These are phyloP conservation scores for Lochmaea capreae DNA, from an alignment of 2,888 invertebrate species.

Conservation along the genomic window DNA sequence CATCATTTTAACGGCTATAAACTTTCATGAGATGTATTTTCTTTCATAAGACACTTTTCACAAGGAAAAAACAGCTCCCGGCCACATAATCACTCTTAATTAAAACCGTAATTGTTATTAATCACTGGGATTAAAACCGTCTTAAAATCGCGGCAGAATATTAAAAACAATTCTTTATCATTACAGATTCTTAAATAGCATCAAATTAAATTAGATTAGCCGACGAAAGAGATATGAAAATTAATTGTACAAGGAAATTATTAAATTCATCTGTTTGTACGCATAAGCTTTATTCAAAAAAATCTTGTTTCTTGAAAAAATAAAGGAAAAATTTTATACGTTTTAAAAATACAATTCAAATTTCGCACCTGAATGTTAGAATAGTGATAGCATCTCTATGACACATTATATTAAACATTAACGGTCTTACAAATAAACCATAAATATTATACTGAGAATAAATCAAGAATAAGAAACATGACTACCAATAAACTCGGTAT, in stretches of 20 bases:
- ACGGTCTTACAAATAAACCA: no score
- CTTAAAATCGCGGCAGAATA: slow-evolving; percentile 30
- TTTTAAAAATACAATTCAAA: no score
- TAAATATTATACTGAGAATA: no score
- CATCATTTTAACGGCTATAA: not conserved
- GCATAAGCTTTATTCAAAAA: no score
- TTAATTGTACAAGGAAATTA: not conserved
- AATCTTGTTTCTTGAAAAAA: no score
- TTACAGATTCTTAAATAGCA: slow-evolving; percentile 8
- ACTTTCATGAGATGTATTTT: not conserved
- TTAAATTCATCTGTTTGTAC: not conserved
- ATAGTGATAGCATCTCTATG: no score
- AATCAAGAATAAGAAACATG: no score
- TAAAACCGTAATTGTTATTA: slow-evolving; percentile 31
- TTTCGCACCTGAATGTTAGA: no score
- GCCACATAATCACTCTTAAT: slow-evolving; percentile 28
- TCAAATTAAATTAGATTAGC: slow-evolving; percentile 13
- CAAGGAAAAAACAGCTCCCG: not conserved
- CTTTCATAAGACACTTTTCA: slow-evolving; percentile 12
- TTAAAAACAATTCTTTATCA: slow-evolving; percentile 37
- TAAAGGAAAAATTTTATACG: no score
- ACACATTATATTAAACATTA: no score
- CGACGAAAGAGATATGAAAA: not conserved
- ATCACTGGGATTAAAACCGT: slow-evolving; percentile 24
- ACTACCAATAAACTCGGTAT: no score